Percentiles rank a stretch among this genome's conserved stretches.
These are phyloP conservation scores for Sebastiscus albofasciatus DNA, from an alignment of 2,797 vertebrate genomes.

Conservation along the genomic window DNA sequence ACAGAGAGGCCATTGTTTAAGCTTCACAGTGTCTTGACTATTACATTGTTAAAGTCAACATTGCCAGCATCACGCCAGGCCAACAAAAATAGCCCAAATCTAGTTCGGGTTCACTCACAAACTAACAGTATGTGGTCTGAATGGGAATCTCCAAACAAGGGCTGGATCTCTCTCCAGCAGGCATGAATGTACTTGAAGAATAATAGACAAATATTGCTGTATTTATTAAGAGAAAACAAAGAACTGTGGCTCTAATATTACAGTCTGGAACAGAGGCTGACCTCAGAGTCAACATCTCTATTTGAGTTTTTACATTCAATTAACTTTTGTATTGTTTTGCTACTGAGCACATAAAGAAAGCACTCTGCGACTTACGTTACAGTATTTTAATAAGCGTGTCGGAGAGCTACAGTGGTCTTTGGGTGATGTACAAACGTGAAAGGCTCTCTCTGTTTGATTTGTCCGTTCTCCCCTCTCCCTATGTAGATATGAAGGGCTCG, in stretches of 20 bases:
- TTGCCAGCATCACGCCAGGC: background rate
- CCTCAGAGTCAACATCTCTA: constrained; percentile 26
- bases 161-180: constrained; percentile 16
- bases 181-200: constrained; percentile 22
- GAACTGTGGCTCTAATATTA: constrained; percentile 9
- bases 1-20: constrained; percentile 30
- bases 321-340: constrained; percentile 1
- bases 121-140: constrained; percentile 37
- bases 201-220: constrained; percentile 39
- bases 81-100: constrained; percentile 49
- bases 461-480: too few species aligned
- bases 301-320: background rate
- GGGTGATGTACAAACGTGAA: too few species aligned
- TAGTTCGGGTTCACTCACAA: constrained; percentile 12
- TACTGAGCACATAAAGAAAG: background rate
- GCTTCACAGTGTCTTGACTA: constrained; percentile 3
- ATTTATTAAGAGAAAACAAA: constrained; percentile 28
- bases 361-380: too few species aligned
- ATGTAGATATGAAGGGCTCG: too few species aligned
- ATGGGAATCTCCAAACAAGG: constrained; percentile 31
- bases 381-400: too few species aligned
- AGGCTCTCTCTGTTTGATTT: too few species aligned
- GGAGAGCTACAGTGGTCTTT: too few species aligned
- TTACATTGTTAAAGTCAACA: constrained; percentile 40
- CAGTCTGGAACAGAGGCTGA: constrained; percentile 7